Evolutionary conservation across 2,113 vertebrate genomes (phyloP), one percentile per base, ranked within the genome.

Genomic region (Corvus hawaiiensis): DNA sequence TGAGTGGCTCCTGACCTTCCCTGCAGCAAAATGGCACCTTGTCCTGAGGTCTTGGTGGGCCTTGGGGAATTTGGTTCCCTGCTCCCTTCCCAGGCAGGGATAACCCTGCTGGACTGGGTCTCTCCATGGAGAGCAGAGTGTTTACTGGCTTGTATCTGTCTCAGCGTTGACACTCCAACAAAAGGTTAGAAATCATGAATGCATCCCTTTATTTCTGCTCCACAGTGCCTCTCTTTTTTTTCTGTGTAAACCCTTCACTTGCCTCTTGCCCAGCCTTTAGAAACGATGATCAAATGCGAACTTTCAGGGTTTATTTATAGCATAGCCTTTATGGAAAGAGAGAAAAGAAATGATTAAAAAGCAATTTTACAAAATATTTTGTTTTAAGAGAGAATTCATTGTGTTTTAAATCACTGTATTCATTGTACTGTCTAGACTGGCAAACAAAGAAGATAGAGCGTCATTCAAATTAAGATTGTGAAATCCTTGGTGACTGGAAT

Each of bases 241-340:
- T 75, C 98, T 96, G 91, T 46, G 84, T 96, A 97, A 97, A 97
- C 96, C 97, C 97, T 97, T 97, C 89, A 79, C 97, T 98, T 88
- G 94, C 97, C 89, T 97, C 94, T 97, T 97, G 97, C 90, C 89
- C 96, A 95, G 94, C 73, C 97, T 98, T 98, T 96, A 97, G 96
- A 98, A 98, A 97, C 28, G 33, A 96, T 88, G 90, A 97, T 98
- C 96, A 98, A 98, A 97, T 97, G 97, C 52, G 98, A 97, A 98
- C 97, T 97, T 98, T 97, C 95, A 96, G 96, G 94, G 91, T 95
- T 97, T 98, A 98, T 98, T 98, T 98, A 98, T 98, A 98, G 98
- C 93, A 8, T 59, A 96, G 97, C 94, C 95, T 97, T 97, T 97
- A 97, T 94, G 83, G 93, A 96, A 92, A 97, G 90, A 96, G 93